Percentiles rank a stretch among this genome's conserved stretches.
These are phyloP conservation scores for Xiphophorus hellerii DNA, from an alignment of 2,113 vertebrate species.

Conservation along the genomic window DNA sequence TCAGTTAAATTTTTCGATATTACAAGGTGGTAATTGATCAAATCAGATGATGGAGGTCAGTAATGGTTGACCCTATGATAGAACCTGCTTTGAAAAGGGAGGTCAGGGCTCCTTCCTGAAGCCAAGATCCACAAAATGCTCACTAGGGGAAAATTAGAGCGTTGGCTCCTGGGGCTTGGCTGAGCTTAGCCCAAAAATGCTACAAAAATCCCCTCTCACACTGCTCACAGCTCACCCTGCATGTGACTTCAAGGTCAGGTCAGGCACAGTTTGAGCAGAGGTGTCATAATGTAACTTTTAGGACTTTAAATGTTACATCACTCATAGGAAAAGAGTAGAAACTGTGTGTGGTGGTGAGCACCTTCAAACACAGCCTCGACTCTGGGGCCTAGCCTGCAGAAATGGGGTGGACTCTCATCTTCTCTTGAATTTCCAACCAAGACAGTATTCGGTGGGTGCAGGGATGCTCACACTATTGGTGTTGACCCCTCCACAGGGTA, in stretches of 20 bases:
- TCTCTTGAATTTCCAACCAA: neutral
- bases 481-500: no score
- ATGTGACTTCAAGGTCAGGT: neutral
- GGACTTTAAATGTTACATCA: neutral
- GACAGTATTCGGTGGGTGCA: neutral
- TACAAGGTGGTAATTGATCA: neutral
- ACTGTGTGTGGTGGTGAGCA: neutral
- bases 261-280: neutral
- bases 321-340: neutral
- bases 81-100: no score
- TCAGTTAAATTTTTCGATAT: neutral
- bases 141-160: neutral
- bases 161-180: no score
- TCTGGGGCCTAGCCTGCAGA: neutral
- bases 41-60: neutral
- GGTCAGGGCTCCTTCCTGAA: neutral
- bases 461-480: no score
- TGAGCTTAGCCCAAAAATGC: neutral
- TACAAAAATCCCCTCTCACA: neutral
- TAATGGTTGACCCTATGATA: no score
- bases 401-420: neutral
- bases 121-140: neutral
- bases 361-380: neutral
- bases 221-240: neutral
- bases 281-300: neutral